Base-by-base conservation (phyloP, 2,113 vertebrate genomes). In the Ammodytes dubius region DNA sequence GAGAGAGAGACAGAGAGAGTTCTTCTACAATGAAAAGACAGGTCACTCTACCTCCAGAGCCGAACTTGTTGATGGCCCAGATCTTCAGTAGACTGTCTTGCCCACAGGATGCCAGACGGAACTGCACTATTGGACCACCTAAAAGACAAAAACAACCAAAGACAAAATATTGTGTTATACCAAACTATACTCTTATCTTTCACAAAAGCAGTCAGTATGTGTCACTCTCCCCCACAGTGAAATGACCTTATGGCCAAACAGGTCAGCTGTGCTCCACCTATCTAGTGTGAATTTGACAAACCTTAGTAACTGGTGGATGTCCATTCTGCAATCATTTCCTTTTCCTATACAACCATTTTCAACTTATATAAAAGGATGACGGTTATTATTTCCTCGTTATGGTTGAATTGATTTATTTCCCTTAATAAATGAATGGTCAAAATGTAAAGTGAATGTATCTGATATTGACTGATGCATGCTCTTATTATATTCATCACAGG, bases 41-140 rank as follows among this genome's bases (percentile, higher is more conserved):
- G 27, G 9, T 17, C 54, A 6, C 9, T 67, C 54, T 95, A 99
- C 98, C 97, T 96, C 91, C 88, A 57, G 74, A 43, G 77, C 63
- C 83, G 46, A 83, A 72, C 76, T 87, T 91, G 77, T 91, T 95
- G 76, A 98, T 79, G 47, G 93, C 35, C 98, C 98, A 99, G 69
- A 99, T 93, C 93, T 97, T 97, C 87, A 97, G 87, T 63, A 92
- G 92, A 88, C 95, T 96, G 92, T 99, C 98, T 90, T 99, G 98
- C 77, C 98, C 98, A 92, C 97, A 98, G 13, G 98, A 98, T 27
- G 96, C 97, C 93, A 99, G 85, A 50, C 59, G 91, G 81, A 96
- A 97, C 90, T 92, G 93, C 46, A 91, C 88, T 5, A 86, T 80
- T 59, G 74, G 73, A 88, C 70, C 92, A 83, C 77, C 97, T 98